These are phyloP conservation scores for Megalops cyprinoides DNA, from an alignment of 2,797 vertebrate species.

Conservation along the genomic window DNA sequence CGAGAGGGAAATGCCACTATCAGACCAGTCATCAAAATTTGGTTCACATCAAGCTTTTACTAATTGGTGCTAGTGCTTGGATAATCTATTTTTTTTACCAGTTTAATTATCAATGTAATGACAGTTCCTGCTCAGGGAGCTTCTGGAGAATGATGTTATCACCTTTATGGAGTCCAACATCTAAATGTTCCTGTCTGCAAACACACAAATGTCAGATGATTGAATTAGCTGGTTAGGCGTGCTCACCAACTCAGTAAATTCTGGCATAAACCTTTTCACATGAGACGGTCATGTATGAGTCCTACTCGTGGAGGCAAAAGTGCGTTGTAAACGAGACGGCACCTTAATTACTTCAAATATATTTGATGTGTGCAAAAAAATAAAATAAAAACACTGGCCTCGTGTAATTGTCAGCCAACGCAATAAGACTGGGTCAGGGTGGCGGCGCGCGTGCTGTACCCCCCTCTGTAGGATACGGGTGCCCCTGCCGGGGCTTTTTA, in stretches of 20 bases:
- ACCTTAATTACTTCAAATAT: background rate
- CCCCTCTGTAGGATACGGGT: no score
- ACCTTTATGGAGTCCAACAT: background rate
- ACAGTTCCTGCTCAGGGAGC: background rate
- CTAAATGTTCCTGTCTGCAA: background rate
- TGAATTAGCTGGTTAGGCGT: background rate
- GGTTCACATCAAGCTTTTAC: background rate
- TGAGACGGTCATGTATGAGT: background rate
- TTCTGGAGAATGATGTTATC: background rate
- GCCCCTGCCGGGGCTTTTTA: background rate
- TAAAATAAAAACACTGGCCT: background rate
- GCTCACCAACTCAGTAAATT: background rate
- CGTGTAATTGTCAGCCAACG: no score
- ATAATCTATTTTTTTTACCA: background rate
- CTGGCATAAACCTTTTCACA: background rate
- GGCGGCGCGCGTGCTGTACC: no score
- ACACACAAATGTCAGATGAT: background rate
- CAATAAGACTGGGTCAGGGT: no score
- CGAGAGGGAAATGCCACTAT: slow-evolving; percentile 7
- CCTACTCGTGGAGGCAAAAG: background rate
- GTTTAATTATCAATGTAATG: background rate
- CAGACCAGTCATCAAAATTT: background rate
- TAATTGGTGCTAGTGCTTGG: background rate
- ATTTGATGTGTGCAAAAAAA: background rate
- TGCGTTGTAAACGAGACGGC: background rate